Conservation (phyloP, 2,888 invertebrate species). For the Ellobium chinense region DNA sequence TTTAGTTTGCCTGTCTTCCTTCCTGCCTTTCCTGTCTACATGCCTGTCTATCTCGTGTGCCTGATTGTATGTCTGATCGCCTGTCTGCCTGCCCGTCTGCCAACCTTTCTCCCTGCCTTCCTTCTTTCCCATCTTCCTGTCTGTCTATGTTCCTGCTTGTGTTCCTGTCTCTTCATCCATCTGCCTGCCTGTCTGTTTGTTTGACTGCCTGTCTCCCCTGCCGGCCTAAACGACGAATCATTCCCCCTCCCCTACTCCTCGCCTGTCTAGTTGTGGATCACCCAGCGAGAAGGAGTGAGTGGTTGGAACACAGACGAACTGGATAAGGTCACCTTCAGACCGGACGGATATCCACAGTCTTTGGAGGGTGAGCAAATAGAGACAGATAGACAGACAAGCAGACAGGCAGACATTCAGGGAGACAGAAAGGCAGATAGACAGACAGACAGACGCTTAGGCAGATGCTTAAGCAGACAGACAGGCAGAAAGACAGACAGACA, state of each 20-base stretch:
- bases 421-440: too few relatives aligned
- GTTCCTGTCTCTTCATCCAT: background rate
- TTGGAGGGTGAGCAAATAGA: background rate
- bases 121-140: background rate
- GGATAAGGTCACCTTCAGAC: background rate
- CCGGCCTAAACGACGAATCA: too few relatives aligned
- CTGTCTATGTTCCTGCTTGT: background rate
- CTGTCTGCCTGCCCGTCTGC: background rate
- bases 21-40: background rate
- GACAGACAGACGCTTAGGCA: too few relatives aligned
- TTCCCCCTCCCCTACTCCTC: background rate
- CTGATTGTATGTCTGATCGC: background rate
- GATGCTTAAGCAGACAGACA: too few relatives aligned
- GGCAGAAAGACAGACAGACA: too few relatives aligned
- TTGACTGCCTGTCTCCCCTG: background rate
- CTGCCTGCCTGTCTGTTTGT: background rate
- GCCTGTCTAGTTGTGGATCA: background rate
- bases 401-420: too few relatives aligned
- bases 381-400: too few relatives aligned
- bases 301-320: background rate
- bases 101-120: background rate
- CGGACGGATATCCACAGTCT: background rate
- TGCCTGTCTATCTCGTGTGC: slow-evolving; percentile 24
- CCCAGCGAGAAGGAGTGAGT: background rate
- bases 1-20: background rate